Evolutionary conservation across 2,113 vertebrate genomes (phyloP), one percentile per base, ranked within the genome.

Genomic region (Melanerpes aurifrons): DNA sequence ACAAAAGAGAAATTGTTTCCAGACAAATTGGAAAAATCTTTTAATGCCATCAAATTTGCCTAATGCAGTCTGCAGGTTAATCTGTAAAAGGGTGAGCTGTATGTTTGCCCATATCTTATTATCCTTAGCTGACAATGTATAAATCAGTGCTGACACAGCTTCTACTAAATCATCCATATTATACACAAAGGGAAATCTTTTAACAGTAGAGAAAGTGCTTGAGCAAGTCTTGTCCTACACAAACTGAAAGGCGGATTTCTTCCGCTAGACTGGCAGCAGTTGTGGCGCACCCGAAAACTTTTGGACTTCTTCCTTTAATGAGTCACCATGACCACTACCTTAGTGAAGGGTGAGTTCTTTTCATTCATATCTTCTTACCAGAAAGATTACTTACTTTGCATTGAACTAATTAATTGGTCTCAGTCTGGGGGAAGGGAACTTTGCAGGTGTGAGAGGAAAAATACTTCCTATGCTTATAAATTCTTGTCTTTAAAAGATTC

Each of bases 31-130:
- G 97, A 96, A 97, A 98, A 98, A 98, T 98, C 98, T 97, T 98
- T 98, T 98, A 98, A 98, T 98, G 97, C 97, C 97, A 97, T 98
- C 97, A 98, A 98, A 98, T 98, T 98, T 98, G 98, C 98, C 97
- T 98, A 98, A 98, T 98, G 98, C 97, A 98, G 97, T 98, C 96
- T 98, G 87, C 95, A 98, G 97, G 98, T 98, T 98, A 98, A 98
- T 98, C 97, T 98, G 97, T 97, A 97, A 98, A 98, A 98, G 98
- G 97, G 96, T 97, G 96, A 97, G 95, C 95, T 96, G 97, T 97
- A 97, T 97, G 97, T 98, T 98, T 97, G 97, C 97, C 97, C 97
- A 93, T 97, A 98, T 97, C 97, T 98, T 98, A 98, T 98, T 98
- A 98, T 98, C 97, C 98, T 98, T 97, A 97, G 97, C 97, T 98